A percentile compares a stretch with the other conserved stretches of the same genome.
phyloP scores from a whole-genome alignment of 2,888 invertebrate species.

The Lacanobia wlatinum region DNA sequence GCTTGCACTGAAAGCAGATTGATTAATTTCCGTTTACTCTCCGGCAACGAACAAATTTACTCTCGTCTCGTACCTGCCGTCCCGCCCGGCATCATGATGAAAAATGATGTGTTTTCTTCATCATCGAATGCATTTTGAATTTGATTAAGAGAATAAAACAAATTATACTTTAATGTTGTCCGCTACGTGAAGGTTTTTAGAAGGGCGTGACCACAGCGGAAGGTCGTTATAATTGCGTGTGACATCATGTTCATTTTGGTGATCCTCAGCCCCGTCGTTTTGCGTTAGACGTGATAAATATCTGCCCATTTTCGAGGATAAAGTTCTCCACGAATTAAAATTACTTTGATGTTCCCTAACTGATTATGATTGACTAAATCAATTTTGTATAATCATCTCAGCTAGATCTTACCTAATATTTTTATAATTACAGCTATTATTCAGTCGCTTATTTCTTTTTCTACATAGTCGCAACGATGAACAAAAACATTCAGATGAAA shows the following conservation, averaged over 20 bases:
- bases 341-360: conserved; percentile 38
- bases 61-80: conserved; percentile 63
- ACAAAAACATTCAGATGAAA: conserved; percentile 15
- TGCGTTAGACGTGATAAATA: conserved; percentile 38
- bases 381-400: conserved; percentile 57
- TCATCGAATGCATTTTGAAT: conserved; percentile 52
- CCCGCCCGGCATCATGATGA: conserved; percentile 58
- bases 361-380: conserved; percentile 62
- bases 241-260: conserved; percentile 58
- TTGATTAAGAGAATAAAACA: conserved; percentile 55
- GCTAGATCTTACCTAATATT: conserved; percentile 61
- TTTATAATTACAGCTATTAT: conserved; percentile 64
- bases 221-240: conserved; percentile 59
- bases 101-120: conserved; percentile 62
- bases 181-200: conserved; percentile 60
- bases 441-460: conserved; percentile 27
- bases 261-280: conserved; percentile 41
- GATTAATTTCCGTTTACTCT: conserved; percentile 81
- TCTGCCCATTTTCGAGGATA: conserved; percentile 19
- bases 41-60: conserved; percentile 69
- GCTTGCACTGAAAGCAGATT: conserved; percentile 74
- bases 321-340: conserved; percentile 25
- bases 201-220: conserved; percentile 62
- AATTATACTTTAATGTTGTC: conserved; percentile 55
- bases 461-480: conserved; percentile 3